Evolutionary conservation across 1,140 invertebrate species (phyloP).

Genomic region (Drosophila ohnishii): DNA sequence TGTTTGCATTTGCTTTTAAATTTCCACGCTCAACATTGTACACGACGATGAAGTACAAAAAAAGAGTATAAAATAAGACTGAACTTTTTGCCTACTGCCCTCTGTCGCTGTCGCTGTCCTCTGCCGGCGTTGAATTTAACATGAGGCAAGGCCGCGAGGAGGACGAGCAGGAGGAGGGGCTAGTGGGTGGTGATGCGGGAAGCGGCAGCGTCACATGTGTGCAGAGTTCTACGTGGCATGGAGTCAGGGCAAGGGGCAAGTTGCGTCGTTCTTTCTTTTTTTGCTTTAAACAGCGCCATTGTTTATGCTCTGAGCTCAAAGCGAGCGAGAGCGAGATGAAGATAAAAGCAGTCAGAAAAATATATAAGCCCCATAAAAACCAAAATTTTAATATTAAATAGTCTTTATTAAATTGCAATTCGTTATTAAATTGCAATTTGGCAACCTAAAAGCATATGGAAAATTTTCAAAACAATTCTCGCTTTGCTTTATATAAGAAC

Average conservation of each 20-base stretch:
- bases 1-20: constrained; percentile 75
- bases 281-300: constrained; percentile 66
- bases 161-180: neutral
- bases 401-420: no score
- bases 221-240: constrained; percentile 32
- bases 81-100: constrained; percentile 62
- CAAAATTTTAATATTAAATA: no score
- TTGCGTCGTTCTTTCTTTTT: constrained; percentile 35
- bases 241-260: constrained; percentile 2
- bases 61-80: constrained; percentile 32
- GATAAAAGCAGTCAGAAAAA: neutral
- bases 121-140: constrained; percentile 51
- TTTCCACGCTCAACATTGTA: constrained; percentile 58
- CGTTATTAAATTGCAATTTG: no score
- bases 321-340: neutral
- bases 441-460: neutral
- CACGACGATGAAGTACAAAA: constrained; percentile 31
- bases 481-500: neutral
- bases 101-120: neutral
- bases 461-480: neutral
- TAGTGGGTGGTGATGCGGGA: constrained; percentile 12
- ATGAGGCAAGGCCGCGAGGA: constrained; percentile 44
- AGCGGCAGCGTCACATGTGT: constrained; percentile 59
- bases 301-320: constrained; percentile 42
- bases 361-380: neutral